Conservation (phyloP, 2,797 vertebrate species). For the Pseudotriccus pelzelni region DNA sequence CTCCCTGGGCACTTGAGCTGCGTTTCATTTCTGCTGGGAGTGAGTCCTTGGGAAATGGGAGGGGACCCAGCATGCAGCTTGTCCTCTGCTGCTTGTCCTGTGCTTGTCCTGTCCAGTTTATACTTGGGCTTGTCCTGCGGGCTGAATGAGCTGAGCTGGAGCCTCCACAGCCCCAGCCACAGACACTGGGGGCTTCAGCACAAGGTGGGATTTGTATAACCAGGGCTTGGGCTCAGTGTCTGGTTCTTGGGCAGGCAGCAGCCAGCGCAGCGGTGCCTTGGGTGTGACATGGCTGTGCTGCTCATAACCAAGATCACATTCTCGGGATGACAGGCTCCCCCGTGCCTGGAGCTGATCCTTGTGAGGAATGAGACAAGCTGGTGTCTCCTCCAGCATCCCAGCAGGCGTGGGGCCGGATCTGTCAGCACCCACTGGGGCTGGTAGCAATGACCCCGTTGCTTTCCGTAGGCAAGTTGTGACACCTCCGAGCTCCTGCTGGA, state of each 20-base stretch:
- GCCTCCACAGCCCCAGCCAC: background rate
- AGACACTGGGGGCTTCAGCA: background rate
- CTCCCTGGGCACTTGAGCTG: background rate
- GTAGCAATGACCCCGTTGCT: background rate
- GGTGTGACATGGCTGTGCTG: background rate
- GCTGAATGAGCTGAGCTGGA: background rate
- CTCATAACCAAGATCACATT: background rate
- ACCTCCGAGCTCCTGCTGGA: fast-evolving
- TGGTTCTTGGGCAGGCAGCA: background rate
- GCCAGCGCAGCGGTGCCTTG: background rate
- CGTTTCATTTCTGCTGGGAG: background rate
- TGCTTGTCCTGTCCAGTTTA: background rate
- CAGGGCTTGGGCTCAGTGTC: background rate
- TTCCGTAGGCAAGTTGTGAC: background rate
- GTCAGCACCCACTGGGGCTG: background rate
- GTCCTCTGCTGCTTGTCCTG: background rate
- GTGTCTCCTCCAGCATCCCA: background rate
- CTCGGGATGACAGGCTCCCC: background rate
- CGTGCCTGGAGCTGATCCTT: background rate
- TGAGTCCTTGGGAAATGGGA: background rate
- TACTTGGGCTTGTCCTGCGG: background rate
- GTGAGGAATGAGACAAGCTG: background rate
- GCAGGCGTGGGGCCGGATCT: background rate
- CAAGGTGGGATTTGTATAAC: background rate
- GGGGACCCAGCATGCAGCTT: background rate